Base-by-base conservation (phyloP, 2,888 invertebrate genomes). In the Podabrus alpinus region DNA sequence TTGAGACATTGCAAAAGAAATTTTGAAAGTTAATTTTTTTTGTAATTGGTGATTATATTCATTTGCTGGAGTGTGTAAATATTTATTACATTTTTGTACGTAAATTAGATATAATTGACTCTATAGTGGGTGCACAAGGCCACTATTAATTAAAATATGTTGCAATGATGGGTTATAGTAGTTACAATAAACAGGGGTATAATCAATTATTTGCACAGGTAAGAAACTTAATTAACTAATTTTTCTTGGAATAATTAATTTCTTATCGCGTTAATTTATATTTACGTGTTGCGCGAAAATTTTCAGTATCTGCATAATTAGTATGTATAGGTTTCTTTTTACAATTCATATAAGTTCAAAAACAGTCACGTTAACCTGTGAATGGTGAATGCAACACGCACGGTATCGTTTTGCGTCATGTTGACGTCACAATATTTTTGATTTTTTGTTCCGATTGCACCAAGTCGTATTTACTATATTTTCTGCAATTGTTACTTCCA, bases 121-220 rank as follows among this genome's bases (percentile, higher is more conserved):
- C 2, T 29, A 16, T 60, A 81, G 79, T 84, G 84, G 85, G 85
- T 85, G 82, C 84, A 85, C 80, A 82, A 83, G 78, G 88, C 88
- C 82, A 87, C 86, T 79, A 87, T 86, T 82, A 82, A 84, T 86
- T 82, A 82, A 84, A 86, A 88, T 89, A 91, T 91, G 92, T 88
- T 91, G 91, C 89, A 92, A 88, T 93, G 92, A 93, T 94, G 90
- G 92, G 92, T 84, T 94, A 93, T 90, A 92, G 91, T 89, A 92
- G 90, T 89, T 92, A 91, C 88, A 92, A 91, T 88, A 87, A 87
- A 82, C 91, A 93, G 86, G 94, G 94, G 86, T 94, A 94, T 91
- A 94, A 94, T 90, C 94, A 94, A 90, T 91, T 94, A 86, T 94
- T 94, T 85, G 93, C 94, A 77, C 94, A 94, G 94, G 94, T 94